Conservation (phyloP, 2,797 vertebrate genomes). For the Crenuchus spilurus region DNA sequence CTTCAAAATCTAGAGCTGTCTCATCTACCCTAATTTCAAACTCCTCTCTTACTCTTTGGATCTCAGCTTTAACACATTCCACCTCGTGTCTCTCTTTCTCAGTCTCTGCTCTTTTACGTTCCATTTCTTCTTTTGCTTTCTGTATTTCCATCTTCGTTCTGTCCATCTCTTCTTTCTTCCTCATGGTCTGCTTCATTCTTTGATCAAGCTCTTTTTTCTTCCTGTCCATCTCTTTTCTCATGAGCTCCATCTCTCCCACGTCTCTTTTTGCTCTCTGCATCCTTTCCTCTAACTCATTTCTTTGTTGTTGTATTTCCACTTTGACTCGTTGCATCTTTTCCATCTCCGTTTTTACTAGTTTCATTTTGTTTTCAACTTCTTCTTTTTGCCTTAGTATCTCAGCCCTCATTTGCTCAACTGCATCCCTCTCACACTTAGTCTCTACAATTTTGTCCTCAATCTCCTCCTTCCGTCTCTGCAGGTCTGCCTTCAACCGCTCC, state of each 20-base stretch:
- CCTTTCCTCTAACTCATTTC: constrained; percentile 58
- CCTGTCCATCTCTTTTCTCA: constrained; percentile 59
- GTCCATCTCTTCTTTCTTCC: constrained; percentile 54
- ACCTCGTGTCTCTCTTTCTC: constrained; percentile 41
- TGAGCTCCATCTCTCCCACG: constrained; percentile 63
- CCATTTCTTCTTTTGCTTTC: constrained; percentile 48
- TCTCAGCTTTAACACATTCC: constrained; percentile 40
- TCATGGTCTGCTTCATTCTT: constrained; percentile 57
- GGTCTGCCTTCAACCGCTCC: constrained; percentile 52
- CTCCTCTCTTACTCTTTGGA: constrained; percentile 47
- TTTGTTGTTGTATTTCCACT: constrained; percentile 57
- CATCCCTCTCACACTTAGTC: constrained; percentile 54
- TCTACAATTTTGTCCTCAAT: constrained; percentile 38
- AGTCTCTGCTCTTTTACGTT: constrained; percentile 41
- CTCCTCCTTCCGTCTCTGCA: constrained; percentile 54
- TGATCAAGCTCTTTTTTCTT: constrained; percentile 65
- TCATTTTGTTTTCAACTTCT: constrained; percentile 56
- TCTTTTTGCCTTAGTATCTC: constrained; percentile 59
- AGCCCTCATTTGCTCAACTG: constrained; percentile 53
- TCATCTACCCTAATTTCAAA: constrained; percentile 44
- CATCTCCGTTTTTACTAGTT: constrained; percentile 57
- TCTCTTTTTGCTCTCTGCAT: constrained; percentile 60
- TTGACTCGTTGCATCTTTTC: constrained; percentile 53
- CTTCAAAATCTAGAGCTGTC: constrained; percentile 40
- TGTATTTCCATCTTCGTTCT: constrained; percentile 56